Conservation (phyloP, 1,140 invertebrate species). For the Hyles euphorbiae region DNA sequence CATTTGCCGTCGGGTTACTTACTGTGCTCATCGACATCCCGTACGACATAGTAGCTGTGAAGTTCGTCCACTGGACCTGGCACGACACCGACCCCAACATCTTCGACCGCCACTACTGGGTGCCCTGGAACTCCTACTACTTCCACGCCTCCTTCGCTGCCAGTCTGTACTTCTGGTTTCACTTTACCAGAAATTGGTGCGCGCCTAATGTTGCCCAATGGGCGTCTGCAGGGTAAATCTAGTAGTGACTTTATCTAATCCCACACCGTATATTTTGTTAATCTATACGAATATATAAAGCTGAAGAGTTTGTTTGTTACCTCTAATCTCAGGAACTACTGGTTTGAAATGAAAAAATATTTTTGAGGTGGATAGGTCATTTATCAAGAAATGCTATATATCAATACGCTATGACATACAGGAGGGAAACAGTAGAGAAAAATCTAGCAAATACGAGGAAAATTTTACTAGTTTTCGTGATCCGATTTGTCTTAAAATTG, state of each 20-base stretch:
- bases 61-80: slow-evolving; percentile 90
- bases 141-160: slow-evolving; percentile 87
- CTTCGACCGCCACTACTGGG: slow-evolving; percentile 86
- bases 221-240: slow-evolving; percentile 65
- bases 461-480: too few species aligned
- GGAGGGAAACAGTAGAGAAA: too few species aligned
- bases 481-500: too few species aligned
- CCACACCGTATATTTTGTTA: neutral
- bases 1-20: slow-evolving; percentile 85
- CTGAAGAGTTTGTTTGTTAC: too few species aligned
- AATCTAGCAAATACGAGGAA: too few species aligned
- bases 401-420: too few species aligned
- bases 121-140: slow-evolving; percentile 87
- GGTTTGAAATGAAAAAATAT: too few species aligned
- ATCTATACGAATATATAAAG: too few species aligned
- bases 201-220: slow-evolving; percentile 74
- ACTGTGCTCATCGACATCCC: slow-evolving; percentile 86
- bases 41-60: slow-evolving; percentile 87
- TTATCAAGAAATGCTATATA: too few species aligned
- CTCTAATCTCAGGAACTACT: too few species aligned
- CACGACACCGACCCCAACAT: slow-evolving; percentile 91
- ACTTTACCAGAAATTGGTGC: slow-evolving; percentile 73
- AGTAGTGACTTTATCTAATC: neutral
- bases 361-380: too few species aligned
- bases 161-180: slow-evolving; percentile 82